Conservation (phyloP, 2,113 vertebrate genomes). For the Salvator merianae region DNA sequence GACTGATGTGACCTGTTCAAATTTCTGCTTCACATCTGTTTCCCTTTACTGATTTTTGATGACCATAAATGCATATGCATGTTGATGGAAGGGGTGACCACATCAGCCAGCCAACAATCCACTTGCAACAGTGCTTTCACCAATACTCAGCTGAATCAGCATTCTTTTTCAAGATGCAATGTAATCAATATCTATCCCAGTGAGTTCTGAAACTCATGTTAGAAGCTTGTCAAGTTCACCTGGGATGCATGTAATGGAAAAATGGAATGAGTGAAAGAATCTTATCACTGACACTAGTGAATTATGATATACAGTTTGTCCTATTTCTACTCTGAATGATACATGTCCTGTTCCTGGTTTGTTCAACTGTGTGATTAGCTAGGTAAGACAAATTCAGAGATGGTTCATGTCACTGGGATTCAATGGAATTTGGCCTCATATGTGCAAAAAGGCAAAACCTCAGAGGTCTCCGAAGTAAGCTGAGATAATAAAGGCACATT, state of each 20-base stretch:
- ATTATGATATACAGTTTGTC: background rate
- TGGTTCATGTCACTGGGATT: background rate
- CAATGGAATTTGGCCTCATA: background rate
- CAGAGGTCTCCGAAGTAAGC: conserved; percentile 1
- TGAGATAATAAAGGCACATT: conserved; percentile 30
- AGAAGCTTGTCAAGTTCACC: background rate
- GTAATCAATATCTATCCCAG: background rate
- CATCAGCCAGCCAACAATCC: background rate
- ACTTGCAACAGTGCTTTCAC: background rate
- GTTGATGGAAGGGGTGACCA: background rate
- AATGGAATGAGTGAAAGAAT: background rate
- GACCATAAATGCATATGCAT: background rate
- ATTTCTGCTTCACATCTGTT: background rate
- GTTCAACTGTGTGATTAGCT: background rate
- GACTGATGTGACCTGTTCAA: no score
- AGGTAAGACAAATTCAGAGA: background rate
- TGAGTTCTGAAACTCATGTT: background rate
- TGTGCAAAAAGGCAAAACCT: conserved; percentile 1
- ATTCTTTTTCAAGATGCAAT: background rate
- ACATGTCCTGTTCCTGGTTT: background rate
- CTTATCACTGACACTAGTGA: background rate
- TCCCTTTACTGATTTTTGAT: background rate
- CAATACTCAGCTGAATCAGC: background rate
- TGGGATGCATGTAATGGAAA: background rate
- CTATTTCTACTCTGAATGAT: no score